Evolutionary conservation across 2,888 invertebrate genomes (phyloP).

Genomic region (Parnassius orleans): DNA sequence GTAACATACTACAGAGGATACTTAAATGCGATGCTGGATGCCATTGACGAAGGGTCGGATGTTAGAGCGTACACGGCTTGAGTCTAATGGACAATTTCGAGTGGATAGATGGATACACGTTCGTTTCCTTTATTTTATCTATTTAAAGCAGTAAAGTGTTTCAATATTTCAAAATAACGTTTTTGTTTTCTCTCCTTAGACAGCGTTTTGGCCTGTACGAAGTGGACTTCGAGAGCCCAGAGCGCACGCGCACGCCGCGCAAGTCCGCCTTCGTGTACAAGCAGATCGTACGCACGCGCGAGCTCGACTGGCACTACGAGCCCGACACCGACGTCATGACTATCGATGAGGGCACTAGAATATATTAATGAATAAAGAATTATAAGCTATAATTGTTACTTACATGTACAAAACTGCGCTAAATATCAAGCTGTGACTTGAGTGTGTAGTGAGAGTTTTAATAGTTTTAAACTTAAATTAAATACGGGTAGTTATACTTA

Average conservation of each 20-base stretch:
- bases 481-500: too few relatives aligned
- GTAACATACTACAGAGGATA: conserved; percentile 49
- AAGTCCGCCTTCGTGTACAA: conserved; percentile 51
- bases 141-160: too few relatives aligned
- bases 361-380: too few relatives aligned
- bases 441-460: too few relatives aligned
- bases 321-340: conserved; percentile 37
- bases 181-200: neutral
- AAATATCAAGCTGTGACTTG: too few relatives aligned
- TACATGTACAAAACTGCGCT: too few relatives aligned
- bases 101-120: conserved; percentile 42
- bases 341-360: conserved; percentile 40
- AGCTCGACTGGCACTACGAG: conserved; percentile 36
- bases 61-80: conserved; percentile 39
- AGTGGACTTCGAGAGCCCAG: conserved; percentile 42
- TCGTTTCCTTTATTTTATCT: conserved; percentile 21
- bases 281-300: conserved; percentile 41
- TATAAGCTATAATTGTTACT: too few relatives aligned
- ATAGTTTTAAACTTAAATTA: too few relatives aligned
- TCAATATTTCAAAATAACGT: neutral
- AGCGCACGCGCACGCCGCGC: conserved; percentile 48
- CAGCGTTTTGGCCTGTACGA: conserved; percentile 49
- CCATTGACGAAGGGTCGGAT: conserved; percentile 41
- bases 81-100: conserved; percentile 46
- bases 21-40: conserved; percentile 47